These are phyloP conservation scores for Crocallis elinguaria DNA, from an alignment of 2,888 invertebrate genomes.

Conservation along the genomic window DNA sequence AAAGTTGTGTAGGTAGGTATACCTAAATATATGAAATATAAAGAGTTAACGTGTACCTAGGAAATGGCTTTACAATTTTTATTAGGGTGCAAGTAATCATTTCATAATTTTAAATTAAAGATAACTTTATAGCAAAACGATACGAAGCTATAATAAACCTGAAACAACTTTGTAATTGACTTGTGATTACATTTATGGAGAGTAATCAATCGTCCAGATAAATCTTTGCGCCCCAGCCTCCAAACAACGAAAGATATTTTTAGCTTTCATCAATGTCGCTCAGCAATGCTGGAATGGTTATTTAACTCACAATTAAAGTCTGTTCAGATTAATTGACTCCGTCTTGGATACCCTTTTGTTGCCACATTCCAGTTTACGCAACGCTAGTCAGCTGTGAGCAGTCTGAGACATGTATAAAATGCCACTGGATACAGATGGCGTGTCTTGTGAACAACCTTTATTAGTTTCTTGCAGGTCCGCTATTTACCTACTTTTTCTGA, in stretches of 20 bases:
- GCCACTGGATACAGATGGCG: constrained; percentile 17
- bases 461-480: constrained; percentile 15
- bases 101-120: no score
- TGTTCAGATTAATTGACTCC: constrained; percentile 35
- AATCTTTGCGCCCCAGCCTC: constrained; percentile 5
- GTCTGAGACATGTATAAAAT: constrained; percentile 21
- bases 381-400: constrained; percentile 29
- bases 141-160: background rate
- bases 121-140: no score
- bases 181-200: constrained; percentile 5
- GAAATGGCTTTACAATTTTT: no score
- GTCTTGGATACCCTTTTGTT: constrained; percentile 34
- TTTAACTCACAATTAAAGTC: constrained; percentile 32
- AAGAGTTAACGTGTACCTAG: no score
- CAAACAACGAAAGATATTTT: constrained; percentile 27
- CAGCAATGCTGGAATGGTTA: constrained; percentile 27
- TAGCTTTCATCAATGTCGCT: constrained; percentile 35
- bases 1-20: no score
- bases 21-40: no score
- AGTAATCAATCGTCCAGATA: constrained; percentile 17
- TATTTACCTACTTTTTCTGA: constrained; percentile 29
- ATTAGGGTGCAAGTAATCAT: no score
- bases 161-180: background rate
- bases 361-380: constrained; percentile 36
- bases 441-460: constrained; percentile 18